Evolutionary conservation across 2,888 invertebrate species (phyloP).

Genomic region (Pinctada fucata): DNA sequence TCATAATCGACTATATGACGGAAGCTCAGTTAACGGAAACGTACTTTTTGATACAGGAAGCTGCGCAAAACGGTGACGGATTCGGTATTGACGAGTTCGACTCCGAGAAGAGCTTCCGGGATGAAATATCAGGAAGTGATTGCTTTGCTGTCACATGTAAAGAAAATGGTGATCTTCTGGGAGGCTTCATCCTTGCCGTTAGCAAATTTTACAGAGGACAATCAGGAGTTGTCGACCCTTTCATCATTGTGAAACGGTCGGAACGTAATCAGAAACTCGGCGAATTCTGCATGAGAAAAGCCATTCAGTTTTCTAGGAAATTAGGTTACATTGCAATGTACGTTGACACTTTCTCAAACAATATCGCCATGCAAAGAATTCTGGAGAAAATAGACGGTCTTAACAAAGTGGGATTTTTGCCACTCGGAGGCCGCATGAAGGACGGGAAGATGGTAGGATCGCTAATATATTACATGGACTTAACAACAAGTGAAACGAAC

Average conservation of each 20-base stretch:
- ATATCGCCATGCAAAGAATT: conserved; percentile 54
- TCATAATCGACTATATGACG: conserved; percentile 53
- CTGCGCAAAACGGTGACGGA: conserved; percentile 51
- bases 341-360: conserved; percentile 61
- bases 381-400: conserved; percentile 53
- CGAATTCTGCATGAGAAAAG: conserved; percentile 52
- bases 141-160: conserved; percentile 46
- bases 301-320: conserved; percentile 49
- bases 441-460: conserved; percentile 52
- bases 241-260: conserved; percentile 52
- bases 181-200: conserved; percentile 48
- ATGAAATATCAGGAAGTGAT: conserved; percentile 51
- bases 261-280: conserved; percentile 53
- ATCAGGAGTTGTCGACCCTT: conserved; percentile 52
- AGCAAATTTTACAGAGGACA: conserved; percentile 57
- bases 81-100: conserved; percentile 58
- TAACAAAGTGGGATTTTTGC: conserved; percentile 55
- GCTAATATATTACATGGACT: conserved; percentile 47
- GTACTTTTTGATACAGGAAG: conserved; percentile 52
- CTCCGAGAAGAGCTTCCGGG: conserved; percentile 51
- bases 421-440: conserved; percentile 54
- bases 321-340: conserved; percentile 60
- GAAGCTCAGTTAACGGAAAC: conserved; percentile 53
- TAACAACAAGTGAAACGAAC: conserved; percentile 22
- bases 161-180: conserved; percentile 48